These are phyloP conservation scores for Macropis europaea DNA, from an alignment of 2,888 invertebrate species.

Conservation along the genomic window DNA sequence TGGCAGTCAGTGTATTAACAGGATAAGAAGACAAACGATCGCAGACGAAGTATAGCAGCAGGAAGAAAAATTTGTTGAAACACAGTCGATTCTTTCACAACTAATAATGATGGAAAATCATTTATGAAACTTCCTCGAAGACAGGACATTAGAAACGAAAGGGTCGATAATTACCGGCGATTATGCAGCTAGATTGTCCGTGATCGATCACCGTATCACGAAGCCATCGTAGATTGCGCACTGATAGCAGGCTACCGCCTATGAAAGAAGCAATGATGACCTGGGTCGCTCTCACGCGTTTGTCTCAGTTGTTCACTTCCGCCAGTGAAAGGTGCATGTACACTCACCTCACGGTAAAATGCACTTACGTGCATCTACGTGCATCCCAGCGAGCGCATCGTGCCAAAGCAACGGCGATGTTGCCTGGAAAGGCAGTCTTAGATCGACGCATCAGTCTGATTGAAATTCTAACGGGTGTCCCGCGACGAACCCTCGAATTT, in stretches of 20 bases:
- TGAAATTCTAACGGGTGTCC: slow-evolving; percentile 48
- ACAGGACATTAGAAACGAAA: not conserved
- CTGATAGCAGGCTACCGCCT: slow-evolving; percentile 7
- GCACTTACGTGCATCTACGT: slow-evolving; percentile 54
- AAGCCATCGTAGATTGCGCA: slow-evolving; percentile 1
- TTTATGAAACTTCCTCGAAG: not conserved
- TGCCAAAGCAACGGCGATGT: slow-evolving; percentile 17
- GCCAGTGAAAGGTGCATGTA: slow-evolving; percentile 72
- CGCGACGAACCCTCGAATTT: slow-evolving; percentile 3
- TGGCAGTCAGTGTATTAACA: too few relatives aligned
- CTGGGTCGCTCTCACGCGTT: slow-evolving; percentile 72
- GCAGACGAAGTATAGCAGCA: too few relatives aligned
- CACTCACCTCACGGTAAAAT: slow-evolving; percentile 58
- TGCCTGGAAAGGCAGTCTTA: slow-evolving; percentile 30
- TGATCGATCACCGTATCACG: slow-evolving; percentile 8
- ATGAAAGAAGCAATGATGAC: slow-evolving; percentile 66
- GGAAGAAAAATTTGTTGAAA: too few relatives aligned
- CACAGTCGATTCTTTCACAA: not conserved
- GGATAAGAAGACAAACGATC: too few relatives aligned
- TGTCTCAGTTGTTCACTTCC: slow-evolving; percentile 71
- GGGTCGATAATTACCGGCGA: slow-evolving; percentile 14
- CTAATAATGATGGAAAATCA: not conserved
- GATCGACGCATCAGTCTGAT: slow-evolving; percentile 55
- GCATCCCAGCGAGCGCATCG: slow-evolving; percentile 42
- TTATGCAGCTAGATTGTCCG: not conserved